Base-by-base conservation (phyloP, 2,888 invertebrate genomes). In the Chloroclystis v-ata region DNA sequence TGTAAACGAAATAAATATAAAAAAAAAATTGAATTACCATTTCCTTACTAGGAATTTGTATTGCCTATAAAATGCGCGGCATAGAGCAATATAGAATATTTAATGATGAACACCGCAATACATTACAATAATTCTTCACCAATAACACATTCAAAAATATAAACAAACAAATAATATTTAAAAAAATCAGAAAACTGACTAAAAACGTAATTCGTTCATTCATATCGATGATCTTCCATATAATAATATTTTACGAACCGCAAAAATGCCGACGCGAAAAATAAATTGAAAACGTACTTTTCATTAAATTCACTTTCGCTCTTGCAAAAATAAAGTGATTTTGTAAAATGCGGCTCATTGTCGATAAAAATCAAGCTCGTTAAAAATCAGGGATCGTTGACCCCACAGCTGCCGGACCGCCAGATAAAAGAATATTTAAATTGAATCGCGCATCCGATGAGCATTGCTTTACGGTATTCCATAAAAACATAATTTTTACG, bases 381-480 rank as follows among this genome's bases (percentile, higher is more conserved):
- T 46, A 52, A 57, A 58, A 56, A 56, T 47, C 47, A 56, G 61
- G 60, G 75, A 71, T 74, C 75, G 54, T 52, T 62, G 74, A 77
- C 74, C 78, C 57, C 67, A 26, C 69, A 67, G 70, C 69, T 65
- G 70, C 69, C 71, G 78, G 67, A 69, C 71, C 66, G 40, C 28
- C 63, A 64, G 72, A 75, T 77, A 76, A 75, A 79, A 75, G 66
- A 77, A 78, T 76, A 46, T 46, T 35, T 43, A 46, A 47, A 47
- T 43, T 37, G 26, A 63, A 63, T 51, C 56, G 54, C 65, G 63
- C 61, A 66, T 61, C 63, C 61, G 35, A 14, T 26, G 32, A 20
- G 28, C n/a, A 38, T 20, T 16, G 43, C 29, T 43, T 26, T 33
- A 33, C 14, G 26, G 10, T 35, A 9, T 24, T 35, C 4, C n/a